Evolutionary conservation across 2,113 vertebrate genomes (phyloP).

Genomic region (Gymnocephalus cernua): DNA sequence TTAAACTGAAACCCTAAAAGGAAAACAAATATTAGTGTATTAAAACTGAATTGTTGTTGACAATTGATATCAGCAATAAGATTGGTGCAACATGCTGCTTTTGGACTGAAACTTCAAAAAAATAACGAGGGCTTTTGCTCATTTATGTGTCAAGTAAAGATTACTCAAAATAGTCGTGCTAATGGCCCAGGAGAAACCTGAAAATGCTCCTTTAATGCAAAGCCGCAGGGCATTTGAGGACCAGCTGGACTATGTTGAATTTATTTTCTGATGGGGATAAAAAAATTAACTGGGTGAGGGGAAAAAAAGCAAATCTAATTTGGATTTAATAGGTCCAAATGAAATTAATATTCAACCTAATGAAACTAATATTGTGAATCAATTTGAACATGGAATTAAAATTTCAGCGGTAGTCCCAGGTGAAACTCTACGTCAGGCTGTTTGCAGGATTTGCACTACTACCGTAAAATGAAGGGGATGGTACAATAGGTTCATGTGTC

Average conservation of each 20-base stretch:
- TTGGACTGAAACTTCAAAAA: not conserved
- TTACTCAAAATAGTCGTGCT: slow-evolving; percentile 13
- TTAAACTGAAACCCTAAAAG: not conserved
- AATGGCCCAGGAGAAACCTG: slow-evolving; percentile 50
- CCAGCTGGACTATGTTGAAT: slow-evolving; percentile 50
- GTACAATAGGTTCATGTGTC: slow-evolving; percentile 13
- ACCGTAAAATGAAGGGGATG: slow-evolving; percentile 11
- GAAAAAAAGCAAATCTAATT: slow-evolving; percentile 67
- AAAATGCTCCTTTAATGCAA: slow-evolving; percentile 44
- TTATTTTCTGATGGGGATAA: slow-evolving; percentile 64
- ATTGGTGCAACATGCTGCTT: not conserved
- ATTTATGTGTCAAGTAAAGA: slow-evolving; percentile 31
- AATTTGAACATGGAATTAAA: slow-evolving; percentile 76
- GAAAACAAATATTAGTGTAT: not conserved
- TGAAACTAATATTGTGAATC: slow-evolving; percentile 82
- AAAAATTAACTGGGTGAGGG: slow-evolving; percentile 59
- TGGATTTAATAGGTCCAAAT: slow-evolving; percentile 76
- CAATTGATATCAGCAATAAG: not conserved
- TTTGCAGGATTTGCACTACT: slow-evolving; percentile 42
- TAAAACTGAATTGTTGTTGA: not conserved
- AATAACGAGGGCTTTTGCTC: not conserved
- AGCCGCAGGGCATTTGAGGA: slow-evolving; percentile 60
- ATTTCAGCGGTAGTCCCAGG: slow-evolving; percentile 73
- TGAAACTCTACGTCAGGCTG: slow-evolving; percentile 56
- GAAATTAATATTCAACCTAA: slow-evolving; percentile 79